These are phyloP conservation scores for Spermophilus dauricus DNA, from an alignment of 2,113 vertebrate genomes.

Conservation along the genomic window DNA sequence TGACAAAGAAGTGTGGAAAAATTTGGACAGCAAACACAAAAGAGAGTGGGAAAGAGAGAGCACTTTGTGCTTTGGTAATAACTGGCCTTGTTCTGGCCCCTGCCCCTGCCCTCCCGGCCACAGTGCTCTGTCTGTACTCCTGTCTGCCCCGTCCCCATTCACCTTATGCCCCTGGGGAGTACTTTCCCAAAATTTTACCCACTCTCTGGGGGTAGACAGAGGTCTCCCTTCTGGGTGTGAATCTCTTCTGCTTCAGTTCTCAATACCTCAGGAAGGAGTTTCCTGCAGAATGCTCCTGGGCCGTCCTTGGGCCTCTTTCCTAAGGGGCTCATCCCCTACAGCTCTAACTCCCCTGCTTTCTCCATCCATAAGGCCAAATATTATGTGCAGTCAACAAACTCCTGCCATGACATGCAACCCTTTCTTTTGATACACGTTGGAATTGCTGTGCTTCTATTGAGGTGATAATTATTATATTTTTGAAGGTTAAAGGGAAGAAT, in stretches of 20 bases:
- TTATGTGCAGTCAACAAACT: background rate
- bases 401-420: background rate
- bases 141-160: background rate
- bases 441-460: background rate
- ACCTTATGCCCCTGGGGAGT: background rate
- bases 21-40: background rate
- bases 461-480: background rate
- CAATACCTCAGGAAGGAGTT: background rate
- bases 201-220: background rate
- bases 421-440: background rate
- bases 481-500: background rate
- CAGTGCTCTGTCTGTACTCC: background rate
- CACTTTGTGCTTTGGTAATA: background rate
- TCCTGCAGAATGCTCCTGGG: background rate
- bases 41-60: too few relatives aligned
- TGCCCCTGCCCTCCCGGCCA: background rate
- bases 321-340: background rate
- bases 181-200: background rate
- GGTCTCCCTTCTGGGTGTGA: background rate
- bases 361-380: background rate
- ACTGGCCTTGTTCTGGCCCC: too few relatives aligned
- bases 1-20: background rate
- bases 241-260: background rate
- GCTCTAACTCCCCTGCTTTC: background rate
- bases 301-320: background rate